Evolutionary conservation across 2,113 vertebrate genomes (phyloP), one percentile per base, ranked within the genome.

Genomic region (Vireo altiloquus): DNA sequence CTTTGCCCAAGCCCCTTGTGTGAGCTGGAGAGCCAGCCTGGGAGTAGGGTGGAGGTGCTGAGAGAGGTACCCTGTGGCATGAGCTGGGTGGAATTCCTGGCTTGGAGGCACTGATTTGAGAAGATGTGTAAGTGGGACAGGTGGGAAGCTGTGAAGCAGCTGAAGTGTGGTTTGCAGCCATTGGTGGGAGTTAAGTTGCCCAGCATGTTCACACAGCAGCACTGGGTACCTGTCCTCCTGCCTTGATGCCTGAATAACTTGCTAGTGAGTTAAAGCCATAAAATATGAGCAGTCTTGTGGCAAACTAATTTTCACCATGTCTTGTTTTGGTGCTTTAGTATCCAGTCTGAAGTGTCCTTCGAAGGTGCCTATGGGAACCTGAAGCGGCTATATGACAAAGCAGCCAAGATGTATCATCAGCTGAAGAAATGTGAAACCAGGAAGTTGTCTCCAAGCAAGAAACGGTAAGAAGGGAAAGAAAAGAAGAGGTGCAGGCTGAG

Each of bases 321-420:
- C 50, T 23, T 86, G 1, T 77, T 76, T 22, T 52, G 63, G 7
- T 52, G 1, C n/a, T 74, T n/a, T 79, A 99, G 99, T 69, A 99
- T 99, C 97, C 99, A 99, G 97, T 99, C 99, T 13, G 99, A 99
- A 82, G 98, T 98, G 81, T 99, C 99, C 64, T 99, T 99, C 3
- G 99, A 99, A 61, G 99, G 99, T 2, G 99, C 99, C 57, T 99
- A 98, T 2, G 99, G 99, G 54, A 99, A 99, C 97, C 98, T 99
- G 96, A 99, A 99, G 97, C 98, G 99, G 42, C 98, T 99, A 1
- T 99, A 99, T 31, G 99, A 99, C 96, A 99, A 99, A 97, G 99
- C 99, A 31, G 98, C 99, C 91, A 99, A 99, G 95, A 99, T 99
- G 98, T 99, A 99, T 95, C 99, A 99, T 49, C 99, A 99, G 92